These are phyloP conservation scores for Herpailurus yagouaroundi DNA, from an alignment of 2,113 vertebrate genomes.

Conservation along the genomic window DNA sequence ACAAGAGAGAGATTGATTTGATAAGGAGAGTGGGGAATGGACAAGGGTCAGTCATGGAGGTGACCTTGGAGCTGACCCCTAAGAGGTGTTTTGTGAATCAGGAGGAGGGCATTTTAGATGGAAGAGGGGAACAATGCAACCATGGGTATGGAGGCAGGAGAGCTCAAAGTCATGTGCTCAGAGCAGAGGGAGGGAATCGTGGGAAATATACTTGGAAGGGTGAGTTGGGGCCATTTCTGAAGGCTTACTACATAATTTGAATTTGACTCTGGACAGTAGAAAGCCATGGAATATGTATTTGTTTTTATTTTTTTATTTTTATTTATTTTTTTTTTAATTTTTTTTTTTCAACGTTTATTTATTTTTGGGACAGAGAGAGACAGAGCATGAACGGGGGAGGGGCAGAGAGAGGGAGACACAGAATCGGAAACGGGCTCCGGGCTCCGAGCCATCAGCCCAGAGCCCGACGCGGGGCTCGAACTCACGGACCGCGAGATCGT, in stretches of 20 bases:
- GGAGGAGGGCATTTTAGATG: neutral
- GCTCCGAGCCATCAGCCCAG: too few relatives aligned
- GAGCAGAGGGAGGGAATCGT: neutral
- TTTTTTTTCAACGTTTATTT: too few relatives aligned
- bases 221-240: neutral
- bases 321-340: too few relatives aligned
- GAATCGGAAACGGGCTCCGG: too few relatives aligned
- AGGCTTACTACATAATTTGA: neutral
- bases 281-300: constrained; percentile 2
- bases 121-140: neutral
- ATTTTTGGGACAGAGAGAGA: too few relatives aligned
- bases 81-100: neutral
- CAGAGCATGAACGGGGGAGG: too few relatives aligned
- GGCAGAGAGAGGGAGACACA: too few relatives aligned
- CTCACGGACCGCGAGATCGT: too few relatives aligned
- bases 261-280: neutral
- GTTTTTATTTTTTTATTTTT: too few relatives aligned
- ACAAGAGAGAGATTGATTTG: neutral
- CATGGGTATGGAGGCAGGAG: neutral
- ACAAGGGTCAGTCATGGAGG: neutral
- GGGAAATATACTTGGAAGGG: neutral
- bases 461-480: too few relatives aligned
- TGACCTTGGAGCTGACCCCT: neutral
- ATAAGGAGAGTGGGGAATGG: neutral
- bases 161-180: neutral